Percentiles rank a stretch among this genome's conserved stretches.
These are phyloP conservation scores for Harpalus rubripes DNA, from an alignment of 2,888 invertebrate genomes.

Conservation along the genomic window DNA sequence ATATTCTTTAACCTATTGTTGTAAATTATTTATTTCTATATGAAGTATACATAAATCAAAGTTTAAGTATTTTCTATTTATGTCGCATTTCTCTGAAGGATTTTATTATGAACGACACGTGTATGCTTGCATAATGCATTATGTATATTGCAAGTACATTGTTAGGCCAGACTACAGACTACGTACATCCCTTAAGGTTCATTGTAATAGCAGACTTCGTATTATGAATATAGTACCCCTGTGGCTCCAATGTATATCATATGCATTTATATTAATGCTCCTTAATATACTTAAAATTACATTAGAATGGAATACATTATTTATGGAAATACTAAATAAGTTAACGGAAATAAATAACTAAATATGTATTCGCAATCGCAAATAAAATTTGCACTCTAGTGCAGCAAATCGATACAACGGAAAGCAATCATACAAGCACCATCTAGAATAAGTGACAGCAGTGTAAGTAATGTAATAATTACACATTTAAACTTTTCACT, in stretches of 20 bases:
- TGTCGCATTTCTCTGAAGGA: not conserved
- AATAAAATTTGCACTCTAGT: too few relatives aligned
- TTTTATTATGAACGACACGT: slow-evolving; percentile 2
- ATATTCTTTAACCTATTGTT: not conserved
- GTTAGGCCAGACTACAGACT: not conserved
- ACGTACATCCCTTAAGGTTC: slow-evolving; percentile 20
- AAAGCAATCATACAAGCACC: too few relatives aligned
- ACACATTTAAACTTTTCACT: too few relatives aligned
- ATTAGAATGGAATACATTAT: not conserved
- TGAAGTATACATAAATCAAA: not conserved
- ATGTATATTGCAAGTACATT: slow-evolving; percentile 6
- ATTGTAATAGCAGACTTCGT: slow-evolving; percentile 11
- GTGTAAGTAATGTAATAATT: too few relatives aligned
- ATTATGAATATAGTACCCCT: not conserved
- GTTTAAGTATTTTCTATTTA: not conserved
- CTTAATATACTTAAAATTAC: not conserved
- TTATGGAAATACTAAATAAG: not conserved
- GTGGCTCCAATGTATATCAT: not conserved
- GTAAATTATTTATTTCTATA: not conserved
- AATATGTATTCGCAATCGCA: too few relatives aligned
- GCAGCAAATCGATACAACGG: too few relatives aligned
- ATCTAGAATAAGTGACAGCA: too few relatives aligned
- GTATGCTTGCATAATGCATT: slow-evolving; percentile 4
- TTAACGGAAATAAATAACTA: too few relatives aligned
- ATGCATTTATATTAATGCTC: slow-evolving; percentile 16